A percentile compares a stretch with the other conserved stretches of the same genome.
These are phyloP conservation scores for Cordilura impudica DNA, from an alignment of 2,888 invertebrate species.

Conservation along the genomic window DNA sequence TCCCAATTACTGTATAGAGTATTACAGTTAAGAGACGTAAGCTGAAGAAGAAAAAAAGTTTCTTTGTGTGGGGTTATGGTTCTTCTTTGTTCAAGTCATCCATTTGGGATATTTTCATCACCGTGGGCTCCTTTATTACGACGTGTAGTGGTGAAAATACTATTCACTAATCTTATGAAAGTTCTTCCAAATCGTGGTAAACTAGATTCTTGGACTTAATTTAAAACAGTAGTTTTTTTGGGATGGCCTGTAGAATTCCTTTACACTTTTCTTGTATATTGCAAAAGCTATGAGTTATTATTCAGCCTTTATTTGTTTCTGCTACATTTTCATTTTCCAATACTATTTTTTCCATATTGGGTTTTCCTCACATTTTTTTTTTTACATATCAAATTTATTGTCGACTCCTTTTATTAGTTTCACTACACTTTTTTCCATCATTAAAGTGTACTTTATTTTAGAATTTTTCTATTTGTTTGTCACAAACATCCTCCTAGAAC, in stretches of 20 bases:
- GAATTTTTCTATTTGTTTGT: slow-evolving; percentile 2
- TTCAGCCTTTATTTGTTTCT: background rate
- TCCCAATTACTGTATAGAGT: no score
- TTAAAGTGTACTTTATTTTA: slow-evolving; percentile 14
- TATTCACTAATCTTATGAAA: no score
- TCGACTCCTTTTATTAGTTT: background rate
- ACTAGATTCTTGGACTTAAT: no score
- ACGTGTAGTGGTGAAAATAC: no score
- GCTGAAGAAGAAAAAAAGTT: no score
- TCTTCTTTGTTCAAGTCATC: no score
- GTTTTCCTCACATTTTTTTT: background rate
- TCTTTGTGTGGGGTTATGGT: no score
- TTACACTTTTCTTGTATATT: background rate
- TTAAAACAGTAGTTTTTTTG: background rate
- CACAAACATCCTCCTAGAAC: slow-evolving; percentile 5
- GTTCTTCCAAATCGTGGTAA: no score
- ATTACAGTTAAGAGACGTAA: no score
- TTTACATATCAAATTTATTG: background rate
- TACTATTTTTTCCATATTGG: background rate
- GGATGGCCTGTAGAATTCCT: background rate
- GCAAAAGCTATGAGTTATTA: slow-evolving; percentile 8
- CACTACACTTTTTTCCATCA: background rate
- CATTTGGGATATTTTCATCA: no score
- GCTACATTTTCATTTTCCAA: background rate
- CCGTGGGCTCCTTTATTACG: no score